phyloP scores from a whole-genome alignment of 2,797 vertebrate genomes.

The Rhabdophis nuchalis region DNA sequence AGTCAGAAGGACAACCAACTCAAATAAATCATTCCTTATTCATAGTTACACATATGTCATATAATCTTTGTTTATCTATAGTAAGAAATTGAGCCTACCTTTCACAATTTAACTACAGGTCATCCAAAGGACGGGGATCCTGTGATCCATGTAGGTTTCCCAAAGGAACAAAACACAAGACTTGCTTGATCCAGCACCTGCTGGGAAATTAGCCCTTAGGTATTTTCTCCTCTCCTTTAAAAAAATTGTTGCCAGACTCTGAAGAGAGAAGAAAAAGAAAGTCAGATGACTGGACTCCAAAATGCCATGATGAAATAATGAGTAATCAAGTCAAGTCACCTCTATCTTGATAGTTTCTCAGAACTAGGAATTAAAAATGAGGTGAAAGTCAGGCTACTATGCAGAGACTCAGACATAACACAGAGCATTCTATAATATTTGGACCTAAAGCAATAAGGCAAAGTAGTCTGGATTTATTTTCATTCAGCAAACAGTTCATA shows the following conservation, averaged over 20 bases:
- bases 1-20: constrained; percentile 28
- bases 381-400: neutral
- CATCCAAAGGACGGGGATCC: constrained; percentile 88
- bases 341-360: constrained; percentile 28
- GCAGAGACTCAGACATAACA: neutral
- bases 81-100: constrained; percentile 87
- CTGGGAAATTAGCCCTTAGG: constrained; percentile 90
- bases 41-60: constrained; percentile 71
- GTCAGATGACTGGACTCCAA: constrained; percentile 65
- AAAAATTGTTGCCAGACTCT: constrained; percentile 75
- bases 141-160: constrained; percentile 83
- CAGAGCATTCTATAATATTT: neutral
- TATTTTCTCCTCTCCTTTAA: constrained; percentile 68
- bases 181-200: constrained; percentile 93
- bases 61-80: constrained; percentile 74
- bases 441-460: constrained; percentile 1
- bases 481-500: neutral
- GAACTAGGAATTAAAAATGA: constrained; percentile 15
- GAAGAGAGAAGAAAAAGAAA: constrained; percentile 68
- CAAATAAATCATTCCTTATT: constrained; percentile 68
- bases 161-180: constrained; percentile 84
- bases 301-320: constrained; percentile 55
- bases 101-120: constrained; percentile 83
- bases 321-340: constrained; percentile 53
- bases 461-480: neutral